Base-by-base conservation (phyloP, 1,140 invertebrate species). In the Epicauta chinensis region DNA sequence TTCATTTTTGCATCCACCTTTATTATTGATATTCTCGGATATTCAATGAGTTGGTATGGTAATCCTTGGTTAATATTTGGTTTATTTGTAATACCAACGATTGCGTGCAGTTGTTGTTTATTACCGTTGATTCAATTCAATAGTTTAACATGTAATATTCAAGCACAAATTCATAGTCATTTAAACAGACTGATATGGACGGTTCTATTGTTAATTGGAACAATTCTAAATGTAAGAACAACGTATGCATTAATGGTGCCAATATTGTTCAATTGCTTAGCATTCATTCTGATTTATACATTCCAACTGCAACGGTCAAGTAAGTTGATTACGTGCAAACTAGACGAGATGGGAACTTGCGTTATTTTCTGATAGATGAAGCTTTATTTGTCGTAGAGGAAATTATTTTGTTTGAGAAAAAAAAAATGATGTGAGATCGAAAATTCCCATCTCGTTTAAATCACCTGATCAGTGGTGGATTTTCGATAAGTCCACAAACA, bases 211-310 rank as follows among this genome's bases (percentile, higher is more conserved):
- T 43, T 74, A 13, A 14, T 71, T 6, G 58, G 72, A 39, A 77
- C 77, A 5, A 55, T 71, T 47, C 58, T 67, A 10, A 65, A 69
- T 3, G 61, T 78, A 14, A 68, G 75, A 49, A 71, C 75, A 38
- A 64, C 73, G 3, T 80, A 75, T 56, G 46, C 75, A n/a, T 45
- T 77, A 3, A 64, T 76, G 55, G 56, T 79, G 10, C 72, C 72
- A 44, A 61, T 79, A 6, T 37, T 74, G 0, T 72, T 75, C 43
- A 70, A 68, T 35, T 58, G 72, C 7, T 15, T 71, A n/a, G 65
- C 59, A 35, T 66, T 65, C 56, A 13, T 66, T 34, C 16, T 68
- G 43, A 65, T 70, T 51, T 50, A 50, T 50, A 16, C 65, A 44
- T 46, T 58, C 15, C 57, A 53, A 40, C 43, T 64, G 14, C 62